Base-by-base conservation (phyloP, 2,113 vertebrate genomes). In the Chitala chitala region DNA sequence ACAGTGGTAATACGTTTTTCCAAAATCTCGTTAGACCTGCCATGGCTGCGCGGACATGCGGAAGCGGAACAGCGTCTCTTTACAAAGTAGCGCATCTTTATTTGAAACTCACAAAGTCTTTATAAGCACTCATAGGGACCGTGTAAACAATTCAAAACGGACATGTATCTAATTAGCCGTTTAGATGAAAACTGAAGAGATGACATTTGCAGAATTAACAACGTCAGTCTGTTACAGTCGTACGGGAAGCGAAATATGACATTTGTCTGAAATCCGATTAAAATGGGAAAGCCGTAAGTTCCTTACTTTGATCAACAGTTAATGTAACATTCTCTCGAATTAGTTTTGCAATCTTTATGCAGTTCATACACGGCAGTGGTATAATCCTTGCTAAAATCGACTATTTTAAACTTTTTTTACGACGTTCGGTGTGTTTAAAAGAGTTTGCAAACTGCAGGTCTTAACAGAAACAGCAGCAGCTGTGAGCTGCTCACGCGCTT, bases 401-500 rank as follows among this genome's bases (percentile, higher is more conserved):
- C n/a, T n/a, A n/a, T n/a, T n/a, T n/a, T 51, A 1, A 51, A 51
- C 48, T 51, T n/a, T n/a, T n/a, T n/a, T n/a, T n/a, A n/a, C 7
- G 48, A 2, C 2, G 48, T 8, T 10, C 20, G 48, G 48, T 15
- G 20, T 8, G 48, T 51, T 51, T 15, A 51, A 51, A 15, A 10
- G 12, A 51, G 48, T 10, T 1, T 51, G 9, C 5, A 5, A 48
- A 48, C 5, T 9, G 46, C 46, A 7, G 9, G 46, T 9, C 5
- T 9, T 5, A 55, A 42, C 42, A 48, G 40, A 24, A 40, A 84
- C 81, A 76, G 73, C 75, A 77, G 75, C 50, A n/a, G n/a, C n/a
- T n/a, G n/a, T n/a, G n/a, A 15, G 44, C 44, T 4, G 31, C 65
- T 75, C 73, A 75, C 73, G 73, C 64, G 73, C 64, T 69, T 54